These are phyloP conservation scores for Hippocampus zosterae DNA, from an alignment of 2,113 vertebrate species.

Conservation along the genomic window DNA sequence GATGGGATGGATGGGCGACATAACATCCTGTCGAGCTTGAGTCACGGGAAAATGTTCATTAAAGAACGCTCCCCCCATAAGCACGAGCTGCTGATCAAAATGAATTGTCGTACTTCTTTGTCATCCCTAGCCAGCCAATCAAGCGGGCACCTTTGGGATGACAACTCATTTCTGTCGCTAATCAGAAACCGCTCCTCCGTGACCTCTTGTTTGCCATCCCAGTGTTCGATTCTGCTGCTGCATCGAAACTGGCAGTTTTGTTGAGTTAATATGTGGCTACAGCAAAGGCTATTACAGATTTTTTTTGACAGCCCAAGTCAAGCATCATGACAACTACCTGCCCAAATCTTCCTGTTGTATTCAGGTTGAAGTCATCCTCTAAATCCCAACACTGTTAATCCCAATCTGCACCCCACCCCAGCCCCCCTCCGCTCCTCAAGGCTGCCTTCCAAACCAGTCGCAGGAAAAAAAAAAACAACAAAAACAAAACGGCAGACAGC, in stretches of 20 bases:
- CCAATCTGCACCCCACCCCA: slow-evolving; percentile 24
- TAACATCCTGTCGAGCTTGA: slow-evolving; percentile 26
- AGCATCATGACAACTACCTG: slow-evolving; percentile 4
- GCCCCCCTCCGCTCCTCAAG: slow-evolving; percentile 10
- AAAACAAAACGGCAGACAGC: slow-evolving; percentile 3
- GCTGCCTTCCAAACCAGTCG: slow-evolving; percentile 29
- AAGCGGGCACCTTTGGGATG: background rate
- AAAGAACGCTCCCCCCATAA: background rate
- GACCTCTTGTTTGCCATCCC: background rate
- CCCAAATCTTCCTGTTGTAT: slow-evolving; percentile 16
- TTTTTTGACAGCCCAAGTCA: background rate
- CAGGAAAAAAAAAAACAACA: slow-evolving; percentile 3
- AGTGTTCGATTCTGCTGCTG: slow-evolving; percentile 48
- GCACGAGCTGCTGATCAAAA: background rate
- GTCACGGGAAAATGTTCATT: background rate
- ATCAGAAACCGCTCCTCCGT: background rate
- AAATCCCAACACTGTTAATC: slow-evolving; percentile 48
- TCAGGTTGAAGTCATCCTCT: slow-evolving; percentile 22
- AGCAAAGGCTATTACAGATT: slow-evolving; percentile 34
- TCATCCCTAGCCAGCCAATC: background rate
- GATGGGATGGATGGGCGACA: slow-evolving; percentile 18
- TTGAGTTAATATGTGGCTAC: slow-evolving; percentile 54
- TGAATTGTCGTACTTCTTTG: background rate
- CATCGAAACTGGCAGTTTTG: slow-evolving; percentile 30
- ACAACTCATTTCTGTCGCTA: background rate